phyloP scores from a whole-genome alignment of 2,888 invertebrate species.

The Cactoblastis cactorum region DNA sequence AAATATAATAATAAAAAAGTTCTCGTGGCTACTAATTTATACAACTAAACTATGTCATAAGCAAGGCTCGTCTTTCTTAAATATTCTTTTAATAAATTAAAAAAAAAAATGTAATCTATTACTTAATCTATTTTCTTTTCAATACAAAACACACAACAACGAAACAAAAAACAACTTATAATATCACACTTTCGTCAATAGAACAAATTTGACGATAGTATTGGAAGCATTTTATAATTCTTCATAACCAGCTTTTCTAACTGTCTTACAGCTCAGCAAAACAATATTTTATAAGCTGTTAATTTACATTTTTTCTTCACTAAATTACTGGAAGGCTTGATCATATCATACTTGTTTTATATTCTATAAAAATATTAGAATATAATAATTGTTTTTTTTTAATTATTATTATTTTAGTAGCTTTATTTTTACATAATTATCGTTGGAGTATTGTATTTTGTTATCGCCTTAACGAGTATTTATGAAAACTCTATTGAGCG shows the following conservation, averaged over 20 bases:
- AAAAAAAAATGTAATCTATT: constrained; percentile 62
- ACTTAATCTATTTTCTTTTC: constrained; percentile 64
- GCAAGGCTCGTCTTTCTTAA: constrained; percentile 78
- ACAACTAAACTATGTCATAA: constrained; percentile 73
- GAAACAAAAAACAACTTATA: constrained; percentile 75
- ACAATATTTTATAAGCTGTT: constrained; percentile 63
- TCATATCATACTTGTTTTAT: constrained; percentile 73
- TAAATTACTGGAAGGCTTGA: constrained; percentile 79
- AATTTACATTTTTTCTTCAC: constrained; percentile 54
- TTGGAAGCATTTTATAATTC: constrained; percentile 59
- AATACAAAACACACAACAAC: constrained; percentile 77
- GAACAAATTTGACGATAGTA: constrained; percentile 53
- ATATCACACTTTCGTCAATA: constrained; percentile 75
- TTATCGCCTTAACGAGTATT: constrained; percentile 52
- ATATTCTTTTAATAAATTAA: constrained; percentile 73
- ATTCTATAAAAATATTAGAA: constrained; percentile 80
- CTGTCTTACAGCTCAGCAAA: constrained; percentile 72
- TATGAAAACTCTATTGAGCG: constrained; percentile 38
- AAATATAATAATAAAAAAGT: constrained; percentile 45
- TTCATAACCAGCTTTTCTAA: constrained; percentile 44
- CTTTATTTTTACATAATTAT: constrained; percentile 64
- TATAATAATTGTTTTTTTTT: constrained; percentile 57
- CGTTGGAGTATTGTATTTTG: constrained; percentile 68
- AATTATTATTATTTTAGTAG: constrained; percentile 59
- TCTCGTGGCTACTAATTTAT: constrained; percentile 56